Evolutionary conservation across 2,797 vertebrate genomes (phyloP).

Genomic region (Urosaurus nigricauda): DNA sequence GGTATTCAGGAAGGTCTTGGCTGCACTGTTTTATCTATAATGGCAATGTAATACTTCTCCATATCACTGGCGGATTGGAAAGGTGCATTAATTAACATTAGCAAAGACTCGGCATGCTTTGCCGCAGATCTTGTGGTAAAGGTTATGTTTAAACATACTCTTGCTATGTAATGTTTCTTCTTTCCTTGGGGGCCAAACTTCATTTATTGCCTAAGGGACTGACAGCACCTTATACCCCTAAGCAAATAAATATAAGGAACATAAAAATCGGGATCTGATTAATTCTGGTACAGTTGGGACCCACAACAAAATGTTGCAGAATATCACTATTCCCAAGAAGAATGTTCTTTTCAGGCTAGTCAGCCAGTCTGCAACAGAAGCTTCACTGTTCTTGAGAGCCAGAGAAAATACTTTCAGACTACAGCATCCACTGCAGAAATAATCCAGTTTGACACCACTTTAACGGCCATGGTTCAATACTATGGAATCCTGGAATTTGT

Average conservation of each 20-base stretch:
- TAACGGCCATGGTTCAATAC: too few relatives aligned
- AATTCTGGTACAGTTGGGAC: not conserved
- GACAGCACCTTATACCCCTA: not conserved
- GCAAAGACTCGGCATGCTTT: constrained; percentile 1
- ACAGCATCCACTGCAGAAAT: too few relatives aligned
- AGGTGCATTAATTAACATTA: constrained; percentile 24
- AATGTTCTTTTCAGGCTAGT: too few relatives aligned
- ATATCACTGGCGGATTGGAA: not conserved
- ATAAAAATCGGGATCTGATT: not conserved
- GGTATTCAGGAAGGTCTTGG: not conserved
- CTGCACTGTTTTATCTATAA: constrained; percentile 9
- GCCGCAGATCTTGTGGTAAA: not conserved
- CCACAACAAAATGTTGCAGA: not conserved
- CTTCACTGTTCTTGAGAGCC: too few relatives aligned
- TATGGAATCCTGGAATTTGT: too few relatives aligned
- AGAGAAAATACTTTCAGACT: too few relatives aligned
- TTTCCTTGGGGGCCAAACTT: not conserved
- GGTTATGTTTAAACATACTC: constrained; percentile 13
- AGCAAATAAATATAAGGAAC: not conserved
- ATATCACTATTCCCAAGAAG: not conserved
- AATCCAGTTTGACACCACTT: too few relatives aligned
- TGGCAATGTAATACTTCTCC: not conserved
- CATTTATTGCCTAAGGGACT: not conserved
- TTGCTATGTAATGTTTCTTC: not conserved
- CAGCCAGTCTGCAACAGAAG: not conserved